Conservation (phyloP, 2,113 vertebrate species). For the Boleophthalmus pectinirostris region DNA sequence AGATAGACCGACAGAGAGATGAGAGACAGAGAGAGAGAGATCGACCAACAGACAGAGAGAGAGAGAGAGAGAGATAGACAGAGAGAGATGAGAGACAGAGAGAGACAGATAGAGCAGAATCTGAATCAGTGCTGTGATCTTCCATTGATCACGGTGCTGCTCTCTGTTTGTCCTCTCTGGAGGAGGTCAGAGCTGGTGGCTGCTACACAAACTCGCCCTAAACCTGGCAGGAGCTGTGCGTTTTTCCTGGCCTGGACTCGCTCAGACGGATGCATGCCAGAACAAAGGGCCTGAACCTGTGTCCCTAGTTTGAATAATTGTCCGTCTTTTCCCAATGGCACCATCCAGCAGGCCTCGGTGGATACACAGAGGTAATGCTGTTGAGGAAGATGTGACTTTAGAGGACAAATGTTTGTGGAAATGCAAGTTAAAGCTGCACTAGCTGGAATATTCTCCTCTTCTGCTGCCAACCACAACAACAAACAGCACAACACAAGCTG, state of each 20-base stretch:
- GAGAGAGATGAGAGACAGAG: too few species aligned
- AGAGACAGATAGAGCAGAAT: slow-evolving; percentile 17
- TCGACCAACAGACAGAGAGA: too few species aligned
- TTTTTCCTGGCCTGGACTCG: slow-evolving; percentile 43
- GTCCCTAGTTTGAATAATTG: slow-evolving; percentile 55
- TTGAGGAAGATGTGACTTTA: background rate
- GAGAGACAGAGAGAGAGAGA: too few species aligned
- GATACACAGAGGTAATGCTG: background rate
- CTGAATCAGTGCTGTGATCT: slow-evolving; percentile 38
- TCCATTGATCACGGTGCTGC: slow-evolving; percentile 54
- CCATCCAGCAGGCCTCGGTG: slow-evolving; percentile 14
- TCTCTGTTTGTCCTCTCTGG: slow-evolving; percentile 29
- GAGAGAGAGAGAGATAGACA: too few species aligned
- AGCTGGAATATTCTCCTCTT: background rate
- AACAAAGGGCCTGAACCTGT: slow-evolving; percentile 47
- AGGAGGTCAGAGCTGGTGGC: slow-evolving; percentile 47
- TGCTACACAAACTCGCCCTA: slow-evolving; percentile 16
- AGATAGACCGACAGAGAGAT: too few species aligned
- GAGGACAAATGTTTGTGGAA: slow-evolving; percentile 8
- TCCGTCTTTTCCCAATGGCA: slow-evolving; percentile 37
- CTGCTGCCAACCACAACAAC: slow-evolving; percentile 4
- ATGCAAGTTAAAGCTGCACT: background rate
- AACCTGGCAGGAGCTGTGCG: slow-evolving; percentile 41
- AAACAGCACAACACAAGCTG: background rate
- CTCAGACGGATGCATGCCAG: slow-evolving; percentile 54